These are phyloP conservation scores for Odobenus rosmarus DNA, from an alignment of 2,113 vertebrate genomes.

Conservation along the genomic window DNA sequence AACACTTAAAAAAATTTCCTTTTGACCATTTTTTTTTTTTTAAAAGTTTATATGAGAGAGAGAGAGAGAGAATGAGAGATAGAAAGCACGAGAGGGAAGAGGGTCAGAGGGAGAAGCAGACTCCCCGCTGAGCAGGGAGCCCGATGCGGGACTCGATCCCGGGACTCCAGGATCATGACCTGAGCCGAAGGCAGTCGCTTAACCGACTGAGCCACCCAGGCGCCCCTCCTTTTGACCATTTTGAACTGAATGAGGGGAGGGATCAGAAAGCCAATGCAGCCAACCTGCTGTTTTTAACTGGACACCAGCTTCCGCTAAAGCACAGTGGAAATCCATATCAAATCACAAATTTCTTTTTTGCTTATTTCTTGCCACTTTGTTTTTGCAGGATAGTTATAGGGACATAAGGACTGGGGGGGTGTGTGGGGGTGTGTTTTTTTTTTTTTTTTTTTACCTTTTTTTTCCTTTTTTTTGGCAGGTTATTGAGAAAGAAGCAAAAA, in stretches of 20 bases:
- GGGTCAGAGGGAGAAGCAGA: no score
- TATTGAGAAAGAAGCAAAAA: constrained; percentile 92
- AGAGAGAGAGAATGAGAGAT: no score
- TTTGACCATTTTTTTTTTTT: not conserved
- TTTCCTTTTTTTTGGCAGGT: constrained; percentile 82
- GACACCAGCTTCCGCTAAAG: not conserved
- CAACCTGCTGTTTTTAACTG: not conserved
- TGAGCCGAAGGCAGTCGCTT: no score
- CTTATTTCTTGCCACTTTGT: not conserved
- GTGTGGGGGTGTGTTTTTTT: no score
- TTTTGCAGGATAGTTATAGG: not conserved
- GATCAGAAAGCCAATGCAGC: not conserved
- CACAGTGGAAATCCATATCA: not conserved
- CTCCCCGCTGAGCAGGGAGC: no score
- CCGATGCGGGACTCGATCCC: no score
- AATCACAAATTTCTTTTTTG: not conserved
- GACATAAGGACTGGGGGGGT: not conserved
- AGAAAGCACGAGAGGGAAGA: no score
- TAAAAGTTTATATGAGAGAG: no score
- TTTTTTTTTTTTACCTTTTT: not conserved
- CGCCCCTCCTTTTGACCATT: not conserved
- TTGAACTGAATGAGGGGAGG: not conserved
- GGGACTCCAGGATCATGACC: no score
- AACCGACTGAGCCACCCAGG: no score
- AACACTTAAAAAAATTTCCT: not conserved